Base-by-base conservation (phyloP, 2,113 vertebrate genomes). In the Tachysurus vachellii region DNA sequence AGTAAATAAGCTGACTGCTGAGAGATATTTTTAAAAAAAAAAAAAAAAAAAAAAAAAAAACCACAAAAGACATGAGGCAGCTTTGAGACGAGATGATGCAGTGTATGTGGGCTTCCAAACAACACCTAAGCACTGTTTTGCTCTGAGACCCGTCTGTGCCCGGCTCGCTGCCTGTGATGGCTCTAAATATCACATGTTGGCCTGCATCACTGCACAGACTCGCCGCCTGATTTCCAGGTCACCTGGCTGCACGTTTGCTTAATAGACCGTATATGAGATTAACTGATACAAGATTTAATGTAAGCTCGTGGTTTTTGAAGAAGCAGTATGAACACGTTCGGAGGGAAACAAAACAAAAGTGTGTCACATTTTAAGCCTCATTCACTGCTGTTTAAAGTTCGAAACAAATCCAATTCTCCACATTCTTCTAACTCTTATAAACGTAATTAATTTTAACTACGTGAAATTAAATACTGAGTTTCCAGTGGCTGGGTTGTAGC, bases 191-290 rank as follows among this genome's bases (percentile, higher is more conserved):
- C 76, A 80, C 53, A 80, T 57, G 14, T 4, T 54, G 53, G 14
- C 53, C 10, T 57, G 76, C 73, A 79, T 28, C 76, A 28, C 28
- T 79, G 76, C 76, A 79, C 50, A 79, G 50, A 31, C n/a, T 59
- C 19, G 54, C 56, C 13, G 56, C 42, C 23, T 36, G 31, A 36
- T 12, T 80, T 80, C 16, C 19, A 13, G 56, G 54, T 80, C 54
- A 59, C 17, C 79, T 42, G 56, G 54, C 3, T 80, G 56, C 4
- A 80, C 0, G 44, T 42, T 11, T 61, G 31, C 53, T 80, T 80
- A 80, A 80, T 5, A 80, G 76, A 57, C 8, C 8, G 1, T 57
- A 57, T 80, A 79, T 21, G 56, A 11, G 53, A 54, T 80, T 56
- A 56, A 50, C 4, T 56, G 28, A 54, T 28, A 77, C 16, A 79